Evolutionary conservation across 2,797 vertebrate species (phyloP), one percentile per base, ranked within the genome.

Genomic region (Naso thynnoides): DNA sequence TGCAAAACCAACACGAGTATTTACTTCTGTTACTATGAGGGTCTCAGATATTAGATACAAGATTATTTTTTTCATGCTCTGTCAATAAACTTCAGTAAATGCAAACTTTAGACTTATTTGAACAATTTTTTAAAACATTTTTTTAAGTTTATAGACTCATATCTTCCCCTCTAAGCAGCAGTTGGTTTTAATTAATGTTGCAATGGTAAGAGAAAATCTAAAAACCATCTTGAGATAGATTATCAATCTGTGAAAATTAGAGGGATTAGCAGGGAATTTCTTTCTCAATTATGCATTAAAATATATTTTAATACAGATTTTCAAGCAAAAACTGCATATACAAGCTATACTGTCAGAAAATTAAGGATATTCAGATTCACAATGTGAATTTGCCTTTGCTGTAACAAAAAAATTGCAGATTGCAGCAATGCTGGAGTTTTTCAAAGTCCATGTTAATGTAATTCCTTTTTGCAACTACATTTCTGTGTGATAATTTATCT

Each of bases 1-100:
- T 98, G 87, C 45, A 50, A 45, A 49, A 55, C n/a, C 10, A 59
- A 44, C 14, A 63, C 5, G 13, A 5, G 49, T 14, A n/a, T 48
- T 33, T 21, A 8, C 10, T 27, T 44, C 13, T 10, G 8, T 47
- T 50, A 54, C 11, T 14, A 29, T 33, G 4, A 49, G 4, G 26
- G 26, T 13, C 9, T 14, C 44, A 18, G 9, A 2, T 39, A 14
- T 33, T 3, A 21, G 36, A 38, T 47, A 38, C 11, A 33, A 33
- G 6, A 33, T 33, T 33, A 33, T 42, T 36, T 39, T 21, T 44
- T 21, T 24, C 10, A 31, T 31, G 21, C 55, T 39, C 1, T 39
- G 23, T 23, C 6, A 5, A 45, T 5, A 49, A 41, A 16, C 16
- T n/a, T 23, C 10, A 58, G 16, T 19, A 38, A 45, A 31, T 3